Evolutionary conservation across 2,888 invertebrate genomes (phyloP).

Genomic region (Dexiosoma caninum): DNA sequence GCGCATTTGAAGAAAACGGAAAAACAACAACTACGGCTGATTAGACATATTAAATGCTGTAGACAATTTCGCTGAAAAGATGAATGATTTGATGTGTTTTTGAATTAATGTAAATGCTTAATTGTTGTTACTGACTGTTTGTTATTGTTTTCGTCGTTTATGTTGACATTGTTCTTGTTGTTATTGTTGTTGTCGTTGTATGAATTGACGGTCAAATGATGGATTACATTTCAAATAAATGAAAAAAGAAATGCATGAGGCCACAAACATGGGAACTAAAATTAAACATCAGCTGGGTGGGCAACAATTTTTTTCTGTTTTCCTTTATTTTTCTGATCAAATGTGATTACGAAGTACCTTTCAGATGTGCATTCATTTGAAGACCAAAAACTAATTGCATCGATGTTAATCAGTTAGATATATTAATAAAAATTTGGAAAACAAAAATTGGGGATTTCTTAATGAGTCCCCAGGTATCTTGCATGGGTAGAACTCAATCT

Average conservation of each 20-base stretch:
- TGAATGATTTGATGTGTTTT: constrained; percentile 62
- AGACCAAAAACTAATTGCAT: no score
- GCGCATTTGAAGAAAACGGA: constrained; percentile 4
- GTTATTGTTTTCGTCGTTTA: constrained; percentile 16
- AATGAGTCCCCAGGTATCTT: no score
- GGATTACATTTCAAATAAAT: constrained; percentile 22
- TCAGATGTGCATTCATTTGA: no score
- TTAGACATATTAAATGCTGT: constrained; percentile 60
- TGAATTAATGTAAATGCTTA: constrained; percentile 62
- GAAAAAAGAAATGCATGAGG: background rate
- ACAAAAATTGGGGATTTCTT: no score
- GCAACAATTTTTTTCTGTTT: no score
- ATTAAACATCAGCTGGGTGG: background rate
- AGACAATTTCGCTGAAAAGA: constrained; percentile 56
- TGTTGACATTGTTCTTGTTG: background rate
- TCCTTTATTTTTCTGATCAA: no score
- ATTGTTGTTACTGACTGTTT: constrained; percentile 52
- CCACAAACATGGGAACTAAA: background rate
- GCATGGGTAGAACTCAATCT: no score
- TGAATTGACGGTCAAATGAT: constrained; percentile 33
- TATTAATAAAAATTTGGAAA: no score
- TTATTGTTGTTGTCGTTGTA: background rate
- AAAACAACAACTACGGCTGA: constrained; percentile 36
- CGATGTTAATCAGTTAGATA: no score
- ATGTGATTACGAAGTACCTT: no score